Percentiles rank a stretch among this genome's conserved stretches.
phyloP scores from a whole-genome alignment of 2,113 vertebrate genomes.

The Rhabdomys dilectus region DNA sequence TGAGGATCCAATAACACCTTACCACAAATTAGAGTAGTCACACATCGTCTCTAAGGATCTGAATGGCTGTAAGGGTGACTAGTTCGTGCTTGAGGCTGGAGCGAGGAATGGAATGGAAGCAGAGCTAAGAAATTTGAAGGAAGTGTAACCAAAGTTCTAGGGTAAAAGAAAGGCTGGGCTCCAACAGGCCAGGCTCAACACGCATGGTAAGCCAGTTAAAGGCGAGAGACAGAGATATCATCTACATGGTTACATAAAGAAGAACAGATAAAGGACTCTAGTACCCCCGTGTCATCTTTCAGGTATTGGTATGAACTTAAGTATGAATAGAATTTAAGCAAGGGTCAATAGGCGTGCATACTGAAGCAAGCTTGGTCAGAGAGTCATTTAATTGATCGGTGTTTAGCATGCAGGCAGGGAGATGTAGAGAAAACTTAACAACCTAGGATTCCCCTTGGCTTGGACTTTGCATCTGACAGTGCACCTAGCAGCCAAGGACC shows the following conservation, averaged over 20 bases:
- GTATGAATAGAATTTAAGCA: neutral
- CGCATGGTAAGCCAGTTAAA: neutral
- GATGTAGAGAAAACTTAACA: neutral
- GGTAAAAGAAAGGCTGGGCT: neutral
- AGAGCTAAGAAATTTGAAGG: neutral
- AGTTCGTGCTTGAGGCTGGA: neutral
- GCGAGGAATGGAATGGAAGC: neutral
- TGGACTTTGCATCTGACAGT: neutral
- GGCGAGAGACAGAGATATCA: neutral
- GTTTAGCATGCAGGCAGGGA: neutral
- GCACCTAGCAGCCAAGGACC: neutral
- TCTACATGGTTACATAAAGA: neutral
- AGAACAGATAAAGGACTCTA: neutral
- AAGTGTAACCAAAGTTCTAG: neutral
- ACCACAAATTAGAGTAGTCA: neutral
- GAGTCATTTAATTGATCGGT: neutral
- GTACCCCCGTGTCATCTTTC: neutral
- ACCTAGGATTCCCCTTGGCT: neutral
- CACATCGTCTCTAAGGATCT: neutral
- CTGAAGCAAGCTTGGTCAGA: neutral
- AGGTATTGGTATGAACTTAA: neutral
- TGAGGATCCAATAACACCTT: neutral
- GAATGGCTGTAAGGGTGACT: neutral
- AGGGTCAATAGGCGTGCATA: neutral
- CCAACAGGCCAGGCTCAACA: neutral